Conservation (phyloP, 2,888 invertebrate genomes). For the Lampropteryx suffumata region DNA sequence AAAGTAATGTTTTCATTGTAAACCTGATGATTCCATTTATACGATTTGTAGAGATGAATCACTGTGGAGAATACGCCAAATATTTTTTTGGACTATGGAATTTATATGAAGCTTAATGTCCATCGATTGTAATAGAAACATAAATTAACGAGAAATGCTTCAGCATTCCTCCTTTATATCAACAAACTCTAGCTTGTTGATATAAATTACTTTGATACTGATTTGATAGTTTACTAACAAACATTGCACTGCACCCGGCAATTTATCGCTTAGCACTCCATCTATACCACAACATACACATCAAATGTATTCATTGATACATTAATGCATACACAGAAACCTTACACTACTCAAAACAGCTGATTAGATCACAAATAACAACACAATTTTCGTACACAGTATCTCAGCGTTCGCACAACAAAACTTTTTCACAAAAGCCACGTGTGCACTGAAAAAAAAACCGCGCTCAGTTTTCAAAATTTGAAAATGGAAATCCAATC, state of each 20-base stretch:
- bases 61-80: background rate
- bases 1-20: background rate
- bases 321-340: constrained; percentile 42
- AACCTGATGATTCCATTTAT: background rate
- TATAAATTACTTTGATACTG: constrained; percentile 7
- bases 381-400: constrained; percentile 41
- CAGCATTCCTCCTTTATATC: too few species aligned
- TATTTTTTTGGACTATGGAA: too few species aligned
- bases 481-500: constrained; percentile 46
- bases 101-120: background rate
- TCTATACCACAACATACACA: background rate
- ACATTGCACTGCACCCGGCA: constrained; percentile 11
- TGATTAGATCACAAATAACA: constrained; percentile 32
- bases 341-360: constrained; percentile 41
- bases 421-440: constrained; percentile 67
- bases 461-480: constrained; percentile 46
- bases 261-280: constrained; percentile 10
- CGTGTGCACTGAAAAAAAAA: constrained; percentile 42
- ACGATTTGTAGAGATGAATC: background rate
- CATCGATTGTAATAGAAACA: background rate
- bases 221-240: constrained; percentile 4
- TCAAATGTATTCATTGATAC: constrained; percentile 8
- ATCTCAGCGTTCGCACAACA: constrained; percentile 36
- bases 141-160: constrained; percentile 1
- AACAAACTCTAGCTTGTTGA: too few species aligned